Evolutionary conservation across 1,140 invertebrate genomes (phyloP).

Genomic region (Uloborus diversus): DNA sequence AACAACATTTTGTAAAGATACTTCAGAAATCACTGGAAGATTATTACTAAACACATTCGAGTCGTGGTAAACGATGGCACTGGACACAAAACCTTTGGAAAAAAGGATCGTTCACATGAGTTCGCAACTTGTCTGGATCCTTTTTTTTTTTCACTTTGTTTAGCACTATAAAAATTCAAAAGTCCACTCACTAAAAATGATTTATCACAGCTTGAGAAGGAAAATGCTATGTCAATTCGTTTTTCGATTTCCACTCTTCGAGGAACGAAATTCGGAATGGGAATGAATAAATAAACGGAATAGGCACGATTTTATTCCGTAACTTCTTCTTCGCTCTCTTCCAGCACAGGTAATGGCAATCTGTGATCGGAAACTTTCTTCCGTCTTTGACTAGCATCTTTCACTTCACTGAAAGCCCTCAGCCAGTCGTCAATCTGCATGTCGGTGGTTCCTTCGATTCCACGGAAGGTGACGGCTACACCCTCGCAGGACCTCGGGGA

Average conservation of each 20-base stretch:
- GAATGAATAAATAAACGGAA: neutral
- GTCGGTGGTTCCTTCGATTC: constrained; percentile 18
- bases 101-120: too few relatives aligned
- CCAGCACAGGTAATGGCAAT: constrained; percentile 28
- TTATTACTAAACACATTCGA: too few relatives aligned
- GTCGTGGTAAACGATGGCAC: too few relatives aligned
- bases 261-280: neutral
- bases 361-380: constrained; percentile 53
- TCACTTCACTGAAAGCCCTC: constrained; percentile 21
- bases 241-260: neutral
- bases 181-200: too few relatives aligned
- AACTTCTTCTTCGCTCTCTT: constrained; percentile 41
- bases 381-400: constrained; percentile 9
- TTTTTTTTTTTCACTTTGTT: too few relatives aligned
- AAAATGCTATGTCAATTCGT: neutral
- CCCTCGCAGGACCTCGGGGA: constrained; percentile 47
- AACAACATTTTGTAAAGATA: too few relatives aligned
- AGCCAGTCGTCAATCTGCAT: constrained; percentile 31
- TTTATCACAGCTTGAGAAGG: neutral
- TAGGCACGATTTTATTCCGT: constrained; percentile 1
- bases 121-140: too few relatives aligned
- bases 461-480: constrained; percentile 33
- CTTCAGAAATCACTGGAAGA: too few relatives aligned
- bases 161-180: too few relatives aligned
- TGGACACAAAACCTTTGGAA: too few relatives aligned